Evolutionary conservation across 2,797 vertebrate genomes (phyloP).

Genomic region (Nannoperca australis): DNA sequence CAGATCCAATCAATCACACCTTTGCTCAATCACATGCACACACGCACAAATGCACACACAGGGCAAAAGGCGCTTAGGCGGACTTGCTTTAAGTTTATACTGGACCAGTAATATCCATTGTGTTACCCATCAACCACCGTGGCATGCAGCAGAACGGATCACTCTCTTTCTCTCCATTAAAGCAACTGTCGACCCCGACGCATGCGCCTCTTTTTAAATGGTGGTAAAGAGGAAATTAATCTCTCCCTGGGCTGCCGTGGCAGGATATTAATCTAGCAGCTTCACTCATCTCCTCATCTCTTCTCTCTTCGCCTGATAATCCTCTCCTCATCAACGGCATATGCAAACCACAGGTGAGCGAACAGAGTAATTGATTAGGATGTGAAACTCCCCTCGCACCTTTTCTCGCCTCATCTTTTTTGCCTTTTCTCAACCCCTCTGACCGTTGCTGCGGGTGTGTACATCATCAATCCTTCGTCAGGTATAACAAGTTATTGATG

Average conservation of each 20-base stretch:
- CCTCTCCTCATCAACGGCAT: constrained; percentile 75
- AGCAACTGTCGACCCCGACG: constrained; percentile 39
- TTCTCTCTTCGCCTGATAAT: constrained; percentile 72
- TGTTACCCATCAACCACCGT: constrained; percentile 45
- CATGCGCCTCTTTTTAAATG: constrained; percentile 66
- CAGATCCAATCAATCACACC: constrained; percentile 78
- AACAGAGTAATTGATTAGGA: constrained; percentile 62
- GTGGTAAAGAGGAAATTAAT: constrained; percentile 84
- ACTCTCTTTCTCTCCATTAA: constrained; percentile 56
- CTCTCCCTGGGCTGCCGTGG: constrained; percentile 72
- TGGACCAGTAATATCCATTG: constrained; percentile 54
- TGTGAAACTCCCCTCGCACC: constrained; percentile 45
- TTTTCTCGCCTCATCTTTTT: constrained; percentile 24
- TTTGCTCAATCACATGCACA: constrained; percentile 38
- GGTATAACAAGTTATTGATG: constrained; percentile 29
- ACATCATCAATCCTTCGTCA: constrained; percentile 35
- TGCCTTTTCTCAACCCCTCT: constrained; percentile 23
- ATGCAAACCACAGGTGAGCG: constrained; percentile 75
- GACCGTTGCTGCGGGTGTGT: constrained; percentile 31
- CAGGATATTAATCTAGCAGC: constrained; percentile 85
- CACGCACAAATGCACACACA: constrained; percentile 15
- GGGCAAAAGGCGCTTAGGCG: constrained; percentile 48
- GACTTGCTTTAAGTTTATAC: constrained; percentile 60
- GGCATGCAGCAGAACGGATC: constrained; percentile 35
- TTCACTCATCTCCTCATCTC: constrained; percentile 76